phyloP scores from a whole-genome alignment of 1,140 invertebrate genomes.

The Drosophila paulistorum region DNA sequence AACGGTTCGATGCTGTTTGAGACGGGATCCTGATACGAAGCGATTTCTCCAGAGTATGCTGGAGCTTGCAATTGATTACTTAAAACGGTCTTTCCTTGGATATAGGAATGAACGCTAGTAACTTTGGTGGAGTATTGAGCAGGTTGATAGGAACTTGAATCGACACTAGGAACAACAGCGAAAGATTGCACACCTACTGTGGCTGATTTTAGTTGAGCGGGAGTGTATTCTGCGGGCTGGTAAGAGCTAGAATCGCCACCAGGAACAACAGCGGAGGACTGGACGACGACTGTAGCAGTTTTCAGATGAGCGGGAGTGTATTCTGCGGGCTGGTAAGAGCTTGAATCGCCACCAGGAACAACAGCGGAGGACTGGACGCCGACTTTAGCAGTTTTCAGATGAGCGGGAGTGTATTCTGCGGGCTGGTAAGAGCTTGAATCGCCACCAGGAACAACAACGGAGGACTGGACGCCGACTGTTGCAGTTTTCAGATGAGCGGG shows the following conservation, averaged over 20 bases:
- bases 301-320: conserved; percentile 28
- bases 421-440: conserved; percentile 54
- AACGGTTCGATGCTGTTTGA: conserved; percentile 69
- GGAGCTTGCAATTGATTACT: conserved; percentile 38
- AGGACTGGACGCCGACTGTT: not conserved
- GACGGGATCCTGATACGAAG: conserved; percentile 52
- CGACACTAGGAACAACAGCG: not conserved
- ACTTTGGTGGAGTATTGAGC: not conserved
- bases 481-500: conserved; percentile 1
- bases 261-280: conserved; percentile 7
- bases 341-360: conserved; percentile 22
- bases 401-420: conserved; percentile 26
- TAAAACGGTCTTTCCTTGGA: conserved; percentile 31
- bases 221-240: conserved; percentile 12
- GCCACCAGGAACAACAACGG: conserved; percentile 18
- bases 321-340: conserved; percentile 41
- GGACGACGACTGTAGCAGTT: too few species aligned
- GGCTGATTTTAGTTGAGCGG: too few species aligned
- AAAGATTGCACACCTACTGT: not conserved
- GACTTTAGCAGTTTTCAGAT: not conserved
- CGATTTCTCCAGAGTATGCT: not conserved
- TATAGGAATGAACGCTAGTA: conserved; percentile 36
- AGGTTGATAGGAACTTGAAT: conserved; percentile 27
- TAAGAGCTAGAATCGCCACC: conserved; percentile 17
- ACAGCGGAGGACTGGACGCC: not conserved